Percentiles rank a stretch among this genome's conserved stretches.
Evolutionary conservation across 1,140 invertebrate genomes (phyloP).

Genomic region (Mesaphorura yosii): DNA sequence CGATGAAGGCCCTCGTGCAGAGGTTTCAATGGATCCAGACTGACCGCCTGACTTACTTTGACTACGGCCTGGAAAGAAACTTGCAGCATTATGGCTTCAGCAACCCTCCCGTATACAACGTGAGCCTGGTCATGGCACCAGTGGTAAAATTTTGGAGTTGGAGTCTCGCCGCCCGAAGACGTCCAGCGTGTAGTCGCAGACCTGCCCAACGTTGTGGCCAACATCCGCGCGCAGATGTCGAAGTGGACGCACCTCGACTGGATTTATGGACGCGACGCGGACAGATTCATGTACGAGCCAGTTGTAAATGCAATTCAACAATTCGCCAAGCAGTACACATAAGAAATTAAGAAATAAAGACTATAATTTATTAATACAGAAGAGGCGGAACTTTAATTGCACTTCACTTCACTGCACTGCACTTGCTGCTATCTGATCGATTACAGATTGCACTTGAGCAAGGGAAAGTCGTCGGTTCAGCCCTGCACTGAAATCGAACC

Average conservation of each 20-base stretch:
- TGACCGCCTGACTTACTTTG: constrained; percentile 36
- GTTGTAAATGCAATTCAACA: no score
- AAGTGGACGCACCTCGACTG: constrained; percentile 62
- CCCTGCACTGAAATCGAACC: no score
- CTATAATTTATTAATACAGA: no score
- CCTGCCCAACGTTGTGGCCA: constrained; percentile 41
- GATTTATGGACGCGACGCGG: constrained; percentile 51
- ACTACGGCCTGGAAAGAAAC: constrained; percentile 38
- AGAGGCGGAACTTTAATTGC: no score
- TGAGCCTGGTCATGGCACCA: constrained; percentile 43
- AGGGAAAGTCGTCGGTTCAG: no score
- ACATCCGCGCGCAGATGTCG: constrained; percentile 43
- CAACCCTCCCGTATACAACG: constrained; percentile 48
- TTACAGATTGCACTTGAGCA: no score
- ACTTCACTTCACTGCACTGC: no score
- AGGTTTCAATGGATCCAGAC: constrained; percentile 22
- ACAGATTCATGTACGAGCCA: constrained; percentile 45
- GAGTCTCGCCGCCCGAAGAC: constrained; percentile 33
- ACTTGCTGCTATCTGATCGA: no score
- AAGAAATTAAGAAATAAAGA: no score
- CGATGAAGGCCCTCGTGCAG: constrained; percentile 18
- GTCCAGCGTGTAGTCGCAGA: constrained; percentile 39
- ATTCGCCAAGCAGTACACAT: no score
- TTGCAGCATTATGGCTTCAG: constrained; percentile 35
- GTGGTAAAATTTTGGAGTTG: constrained; percentile 14